A percentile compares a stretch with the other conserved stretches of the same genome.
phyloP scores from a whole-genome alignment of 2,888 invertebrate species.

The Chymomyza fuscimana region DNA sequence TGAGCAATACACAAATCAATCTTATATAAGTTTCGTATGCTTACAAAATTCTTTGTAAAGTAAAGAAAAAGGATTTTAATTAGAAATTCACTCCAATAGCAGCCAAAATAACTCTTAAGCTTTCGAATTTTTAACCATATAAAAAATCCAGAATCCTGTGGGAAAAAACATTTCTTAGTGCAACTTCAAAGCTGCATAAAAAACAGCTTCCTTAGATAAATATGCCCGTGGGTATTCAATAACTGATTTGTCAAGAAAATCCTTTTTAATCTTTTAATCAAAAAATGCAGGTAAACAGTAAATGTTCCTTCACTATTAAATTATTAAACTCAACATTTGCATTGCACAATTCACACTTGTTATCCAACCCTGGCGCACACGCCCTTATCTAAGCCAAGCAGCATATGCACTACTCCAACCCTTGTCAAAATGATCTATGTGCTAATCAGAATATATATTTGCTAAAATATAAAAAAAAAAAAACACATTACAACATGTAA shows the following conservation, averaged over 20 bases:
- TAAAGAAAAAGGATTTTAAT: too few species aligned
- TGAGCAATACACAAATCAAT: too few species aligned
- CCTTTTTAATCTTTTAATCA: neutral
- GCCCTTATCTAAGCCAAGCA: neutral
- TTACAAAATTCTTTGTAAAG: too few species aligned
- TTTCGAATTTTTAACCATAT: too few species aligned
- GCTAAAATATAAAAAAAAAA: constrained; percentile 15
- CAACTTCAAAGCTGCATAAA: too few species aligned
- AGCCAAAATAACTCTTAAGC: too few species aligned
- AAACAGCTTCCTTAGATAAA: too few species aligned
- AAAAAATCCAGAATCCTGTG: too few species aligned
- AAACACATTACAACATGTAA: constrained; percentile 18
- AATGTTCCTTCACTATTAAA: neutral
- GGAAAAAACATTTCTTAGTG: too few species aligned
- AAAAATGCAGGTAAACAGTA: neutral
- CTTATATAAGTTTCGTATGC: too few species aligned
- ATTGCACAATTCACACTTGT: neutral
- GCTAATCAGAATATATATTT: constrained; percentile 48
- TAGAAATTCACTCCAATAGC: too few species aligned
- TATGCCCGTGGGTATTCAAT: neutral
- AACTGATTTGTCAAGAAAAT: neutral
- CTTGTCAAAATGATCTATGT: constrained; percentile 63
- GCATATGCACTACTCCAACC: constrained; percentile 20
- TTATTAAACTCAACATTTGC: neutral
- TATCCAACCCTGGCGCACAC: neutral